Conservation (phyloP, 1,140 invertebrate genomes). For the Spodoptera litura region DNA sequence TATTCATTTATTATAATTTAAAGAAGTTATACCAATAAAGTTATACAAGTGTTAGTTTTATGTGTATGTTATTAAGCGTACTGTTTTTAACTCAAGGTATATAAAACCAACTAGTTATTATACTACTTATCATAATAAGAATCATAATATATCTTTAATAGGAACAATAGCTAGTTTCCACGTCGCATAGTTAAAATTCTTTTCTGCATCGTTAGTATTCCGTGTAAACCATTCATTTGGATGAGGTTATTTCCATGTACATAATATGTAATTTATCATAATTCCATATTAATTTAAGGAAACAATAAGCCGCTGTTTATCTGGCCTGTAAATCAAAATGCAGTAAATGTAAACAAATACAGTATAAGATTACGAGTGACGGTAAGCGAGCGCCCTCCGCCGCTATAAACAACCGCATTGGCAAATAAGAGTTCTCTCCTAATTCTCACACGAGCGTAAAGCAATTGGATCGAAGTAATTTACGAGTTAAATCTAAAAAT, state of each 20-base stretch:
- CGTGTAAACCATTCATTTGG: constrained; percentile 29
- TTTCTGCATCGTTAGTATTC: constrained; percentile 29
- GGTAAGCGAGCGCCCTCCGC: constrained; percentile 45
- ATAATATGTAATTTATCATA: constrained; percentile 16
- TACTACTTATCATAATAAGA: constrained; percentile 14
- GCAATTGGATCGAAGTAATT: constrained; percentile 82
- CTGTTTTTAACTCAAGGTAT: constrained; percentile 5
- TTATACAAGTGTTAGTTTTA: constrained; percentile 4
- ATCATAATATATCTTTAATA: constrained; percentile 14
- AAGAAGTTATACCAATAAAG: background rate
- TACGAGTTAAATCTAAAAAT: constrained; percentile 85
- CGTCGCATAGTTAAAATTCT: constrained; percentile 24
- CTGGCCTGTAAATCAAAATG: constrained; percentile 32
- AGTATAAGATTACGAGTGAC: constrained; percentile 48
- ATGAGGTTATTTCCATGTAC: constrained; percentile 19
- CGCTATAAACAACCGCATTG: constrained; percentile 71
- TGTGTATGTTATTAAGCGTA: background rate
- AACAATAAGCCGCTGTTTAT: constrained; percentile 31
- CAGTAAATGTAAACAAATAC: constrained; percentile 50
- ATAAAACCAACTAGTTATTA: constrained; percentile 25
- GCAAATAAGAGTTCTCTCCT: constrained; percentile 74
- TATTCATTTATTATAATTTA: background rate
- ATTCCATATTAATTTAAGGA: constrained; percentile 16
- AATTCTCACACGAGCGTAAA: constrained; percentile 82
- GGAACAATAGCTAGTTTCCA: constrained; percentile 28